Evolutionary conservation across 2,888 invertebrate genomes (phyloP), one percentile per base, ranked within the genome.

Genomic region (Temnothorax rugatulus): DNA sequence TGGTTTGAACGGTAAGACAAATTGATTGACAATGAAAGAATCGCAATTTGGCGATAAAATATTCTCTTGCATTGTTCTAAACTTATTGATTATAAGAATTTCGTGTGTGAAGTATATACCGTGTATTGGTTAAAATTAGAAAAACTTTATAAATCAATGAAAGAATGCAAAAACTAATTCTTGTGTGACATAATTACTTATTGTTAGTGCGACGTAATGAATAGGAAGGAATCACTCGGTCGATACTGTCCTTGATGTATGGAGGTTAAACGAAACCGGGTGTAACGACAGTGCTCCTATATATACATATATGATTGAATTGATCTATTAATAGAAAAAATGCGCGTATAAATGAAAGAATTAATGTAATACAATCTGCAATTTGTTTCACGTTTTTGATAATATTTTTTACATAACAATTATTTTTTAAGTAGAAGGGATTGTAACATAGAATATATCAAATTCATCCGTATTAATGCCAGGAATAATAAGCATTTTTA

Each of bases 191-290:
- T 76, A 25, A 57, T 52, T 4, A 74, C 13, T 41, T 38, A 47
- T 29, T 13, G 4, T 69, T 38, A 71, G 29, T 81, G 68, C 66
- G 47, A 77, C 47, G 50, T 68, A 44, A 66, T 44, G 71, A 66
- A 59, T 9, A 54, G 9, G 3, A 66, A 8, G 21, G 50, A 76
- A 15, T 50, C 34, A 52, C 11, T 68, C 74, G 84, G 69, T 89
- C 89, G 86, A 89, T 89, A 86, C 18, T 63, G 82, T 54, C 81
- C 86, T 79, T 69, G 73, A 63, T 54, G 61, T 59, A 52, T 21
- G 4, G 52, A 84, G 63, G 64, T 25, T 77, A 52, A 63, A 64
- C 15, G 57, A 64, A 63, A 59, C 13, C 11, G 64, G 4, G 21
- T 79, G 34, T 61, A 68, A 59, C 25, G 69, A 41, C 1, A 25